These are phyloP conservation scores for Dermochelys coriacea DNA, from an alignment of 2,797 vertebrate species.

Conservation along the genomic window DNA sequence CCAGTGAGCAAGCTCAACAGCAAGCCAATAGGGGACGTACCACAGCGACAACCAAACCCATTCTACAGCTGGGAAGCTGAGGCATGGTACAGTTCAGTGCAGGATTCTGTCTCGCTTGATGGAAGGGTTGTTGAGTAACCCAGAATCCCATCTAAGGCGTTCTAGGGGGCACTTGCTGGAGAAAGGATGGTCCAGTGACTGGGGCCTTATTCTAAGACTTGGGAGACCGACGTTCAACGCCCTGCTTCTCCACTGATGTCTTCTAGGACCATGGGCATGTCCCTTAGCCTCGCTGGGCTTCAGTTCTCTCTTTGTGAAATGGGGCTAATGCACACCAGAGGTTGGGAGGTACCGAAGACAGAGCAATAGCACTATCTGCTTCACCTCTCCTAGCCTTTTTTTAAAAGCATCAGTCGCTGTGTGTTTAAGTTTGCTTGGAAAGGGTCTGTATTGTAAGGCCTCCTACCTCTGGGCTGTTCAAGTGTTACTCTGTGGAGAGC, in stretches of 20 bases:
- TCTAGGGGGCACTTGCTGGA: not conserved
- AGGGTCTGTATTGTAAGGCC: not conserved
- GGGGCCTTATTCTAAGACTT: not conserved
- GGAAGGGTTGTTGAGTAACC: not conserved
- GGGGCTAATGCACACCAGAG: too few relatives aligned
- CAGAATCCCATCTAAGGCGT: not conserved
- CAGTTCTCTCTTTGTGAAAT: not conserved
- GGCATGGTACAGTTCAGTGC: not conserved
- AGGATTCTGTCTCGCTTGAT: not conserved
- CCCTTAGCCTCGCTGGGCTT: not conserved
- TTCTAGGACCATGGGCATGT: too few relatives aligned
- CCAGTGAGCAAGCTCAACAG: not conserved
- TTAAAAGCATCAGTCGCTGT: not conserved
- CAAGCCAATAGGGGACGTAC: not conserved
- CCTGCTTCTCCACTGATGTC: not conserved
- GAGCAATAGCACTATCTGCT: not conserved
- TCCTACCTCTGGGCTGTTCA: accelerated
- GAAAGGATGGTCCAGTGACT: not conserved
- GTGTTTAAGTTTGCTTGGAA: not conserved
- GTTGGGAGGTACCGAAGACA: not conserved
- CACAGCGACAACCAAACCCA: not conserved
- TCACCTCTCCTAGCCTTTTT: not conserved
- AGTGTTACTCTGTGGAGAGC: not conserved
- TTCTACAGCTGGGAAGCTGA: not conserved
- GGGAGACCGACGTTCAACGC: not conserved